Percentiles rank a stretch among this genome's conserved stretches.
Conservation (phyloP, 1,140 invertebrate genomes). For the Apis dorsata region DNA sequence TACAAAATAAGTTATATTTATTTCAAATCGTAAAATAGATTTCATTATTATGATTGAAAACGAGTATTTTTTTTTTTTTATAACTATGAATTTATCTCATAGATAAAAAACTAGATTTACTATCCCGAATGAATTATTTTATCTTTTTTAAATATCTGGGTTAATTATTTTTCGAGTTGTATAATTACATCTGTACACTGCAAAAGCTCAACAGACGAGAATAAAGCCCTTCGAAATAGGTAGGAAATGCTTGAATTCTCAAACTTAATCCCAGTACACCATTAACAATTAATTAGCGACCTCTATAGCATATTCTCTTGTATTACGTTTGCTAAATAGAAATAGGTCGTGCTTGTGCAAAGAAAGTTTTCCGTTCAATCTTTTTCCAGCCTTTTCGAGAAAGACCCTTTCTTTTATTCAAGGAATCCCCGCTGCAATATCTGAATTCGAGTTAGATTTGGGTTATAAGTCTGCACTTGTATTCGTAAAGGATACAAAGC, state of each 20-base stretch:
- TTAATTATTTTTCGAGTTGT: not conserved
- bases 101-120: too few relatives aligned
- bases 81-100: too few relatives aligned
- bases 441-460: not conserved
- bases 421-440: not conserved
- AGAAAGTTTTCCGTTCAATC: not conserved
- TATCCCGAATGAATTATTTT: not conserved
- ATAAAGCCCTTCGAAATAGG: not conserved
- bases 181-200: not conserved
- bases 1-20: too few relatives aligned
- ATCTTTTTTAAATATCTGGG: not conserved
- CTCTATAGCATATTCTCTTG: not conserved
- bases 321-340: not conserved
- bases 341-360: conserved; percentile 1
- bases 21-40: too few relatives aligned
- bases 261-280: not conserved
- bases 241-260: not conserved
- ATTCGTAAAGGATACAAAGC: not conserved
- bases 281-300: conserved; percentile 19
- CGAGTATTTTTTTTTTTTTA: too few relatives aligned
- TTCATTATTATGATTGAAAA: too few relatives aligned
- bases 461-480: not conserved
- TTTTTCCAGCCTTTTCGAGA: not conserved
- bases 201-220: not conserved
- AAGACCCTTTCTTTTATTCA: not conserved